Evolutionary conservation across 1,140 invertebrate species (phyloP), one percentile per base, ranked within the genome.

Genomic region (Lasioglossum baleicum): DNA sequence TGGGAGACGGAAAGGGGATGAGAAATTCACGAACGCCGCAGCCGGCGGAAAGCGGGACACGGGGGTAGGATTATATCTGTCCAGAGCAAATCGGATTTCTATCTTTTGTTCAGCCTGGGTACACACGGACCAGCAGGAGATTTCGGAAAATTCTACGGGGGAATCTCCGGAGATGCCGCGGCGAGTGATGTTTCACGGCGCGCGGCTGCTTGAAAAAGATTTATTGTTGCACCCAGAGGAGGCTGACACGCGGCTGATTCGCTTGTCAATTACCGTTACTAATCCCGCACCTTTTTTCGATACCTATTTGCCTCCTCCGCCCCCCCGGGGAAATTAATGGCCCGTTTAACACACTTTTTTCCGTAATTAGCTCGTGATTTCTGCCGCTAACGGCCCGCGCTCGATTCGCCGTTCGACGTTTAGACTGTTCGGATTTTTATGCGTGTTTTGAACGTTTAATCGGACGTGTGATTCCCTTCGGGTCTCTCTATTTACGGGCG

Each of bases 71-170:
- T 86, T 86, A 86, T 86, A 79, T 72, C 80, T 84, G 75, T 82
- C 83, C 74, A 69, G 83, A 75, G 67, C 66, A 84, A 86, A 86
- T 86, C 84, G 71, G 84, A 86, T 86, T 85, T 84, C 80, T 82
- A 86, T 75, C 83, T 75, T 65, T 4, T 66, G 58, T 35, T 35
- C 65, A 35, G 35, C 31, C 17, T 11, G 31, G 40, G 42, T 48
- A 48, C 72, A 83, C 76, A 64, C 60, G 48, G 73, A 65, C 58
- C 58, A 53, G 60, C 70, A 70, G 81, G 66, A 84, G 66, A 84
- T 83, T 83, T 80, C 77, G 51, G 72, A 83, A 75, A 80, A 83
- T 75, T 84, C 82, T 56, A 51, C 70, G 53, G 31, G 26, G 26
- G 48, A 81, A 73, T 76, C 72, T 69, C 76, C 40, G 68, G 77